These are phyloP conservation scores for Acanthisitta chloris DNA, from an alignment of 2,113 vertebrate genomes.

Conservation along the genomic window DNA sequence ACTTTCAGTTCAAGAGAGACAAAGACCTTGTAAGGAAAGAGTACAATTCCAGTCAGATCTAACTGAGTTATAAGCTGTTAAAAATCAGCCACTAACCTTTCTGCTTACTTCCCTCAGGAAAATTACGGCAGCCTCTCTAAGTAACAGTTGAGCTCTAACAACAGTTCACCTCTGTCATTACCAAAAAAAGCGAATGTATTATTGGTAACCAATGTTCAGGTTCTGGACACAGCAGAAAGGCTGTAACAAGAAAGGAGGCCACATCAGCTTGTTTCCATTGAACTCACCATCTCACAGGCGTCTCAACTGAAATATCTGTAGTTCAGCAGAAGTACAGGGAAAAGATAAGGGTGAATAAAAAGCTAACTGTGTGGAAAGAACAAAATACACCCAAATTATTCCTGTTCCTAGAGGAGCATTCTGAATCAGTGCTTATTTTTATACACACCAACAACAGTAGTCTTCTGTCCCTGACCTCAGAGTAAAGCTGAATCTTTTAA, in stretches of 20 bases:
- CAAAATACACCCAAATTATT: neutral
- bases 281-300: neutral
- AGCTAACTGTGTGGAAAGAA: neutral
- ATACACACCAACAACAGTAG: neutral
- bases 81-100: neutral
- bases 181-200: neutral
- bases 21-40: neutral
- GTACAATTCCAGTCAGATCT: neutral
- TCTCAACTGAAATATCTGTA: neutral
- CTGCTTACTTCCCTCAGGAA: neutral
- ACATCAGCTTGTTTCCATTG: neutral
- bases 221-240: neutral
- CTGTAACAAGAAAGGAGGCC: neutral
- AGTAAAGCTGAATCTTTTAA: neutral
- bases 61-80: neutral
- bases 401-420: neutral
- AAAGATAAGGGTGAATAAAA: neutral
- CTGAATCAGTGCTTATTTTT: neutral
- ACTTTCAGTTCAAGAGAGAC: neutral
- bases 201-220: neutral
- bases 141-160: neutral
- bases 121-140: neutral
- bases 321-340: neutral
- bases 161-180: neutral
- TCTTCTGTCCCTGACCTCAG: neutral